A percentile compares a stretch with the other conserved stretches of the same genome.
Conservation (phyloP, 2,113 vertebrate genomes). For the Baryphthengus martii region DNA sequence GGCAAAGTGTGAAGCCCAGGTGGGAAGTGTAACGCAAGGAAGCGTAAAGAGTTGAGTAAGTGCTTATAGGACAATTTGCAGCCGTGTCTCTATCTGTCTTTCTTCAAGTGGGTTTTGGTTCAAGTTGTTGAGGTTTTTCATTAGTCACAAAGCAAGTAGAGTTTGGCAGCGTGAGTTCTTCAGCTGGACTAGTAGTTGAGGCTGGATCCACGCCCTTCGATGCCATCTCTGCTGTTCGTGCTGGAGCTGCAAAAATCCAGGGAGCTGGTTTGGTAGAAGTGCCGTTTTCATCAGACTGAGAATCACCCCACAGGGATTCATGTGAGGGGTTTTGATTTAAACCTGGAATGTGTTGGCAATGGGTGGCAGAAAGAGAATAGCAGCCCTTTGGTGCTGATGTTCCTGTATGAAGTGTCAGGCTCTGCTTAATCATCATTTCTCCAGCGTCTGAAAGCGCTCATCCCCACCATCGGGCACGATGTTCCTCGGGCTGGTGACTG, state of each 20-base stretch:
- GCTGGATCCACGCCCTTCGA: not conserved
- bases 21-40: not conserved
- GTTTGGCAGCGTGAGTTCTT: not conserved
- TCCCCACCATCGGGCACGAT: not conserved
- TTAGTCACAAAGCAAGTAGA: not conserved
- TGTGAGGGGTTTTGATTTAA: not conserved
- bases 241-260: not conserved
- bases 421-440: not conserved
- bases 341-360: not conserved
- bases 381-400: not conserved
- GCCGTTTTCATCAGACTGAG: not conserved
- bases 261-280: not conserved
- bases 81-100: not conserved
- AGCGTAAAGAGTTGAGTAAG: not conserved
- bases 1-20: not conserved
- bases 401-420: not conserved
- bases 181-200: not conserved
- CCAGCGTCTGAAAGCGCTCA: not conserved
- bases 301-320: not conserved
- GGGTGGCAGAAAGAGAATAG: not conserved
- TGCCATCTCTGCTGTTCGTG: not conserved
- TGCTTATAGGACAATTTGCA: not conserved
- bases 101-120: not conserved
- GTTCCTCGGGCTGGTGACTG: slow-evolving; percentile 47
- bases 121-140: not conserved